phyloP scores from a whole-genome alignment of 2,113 vertebrate species.

The Percina caprodes region DNA sequence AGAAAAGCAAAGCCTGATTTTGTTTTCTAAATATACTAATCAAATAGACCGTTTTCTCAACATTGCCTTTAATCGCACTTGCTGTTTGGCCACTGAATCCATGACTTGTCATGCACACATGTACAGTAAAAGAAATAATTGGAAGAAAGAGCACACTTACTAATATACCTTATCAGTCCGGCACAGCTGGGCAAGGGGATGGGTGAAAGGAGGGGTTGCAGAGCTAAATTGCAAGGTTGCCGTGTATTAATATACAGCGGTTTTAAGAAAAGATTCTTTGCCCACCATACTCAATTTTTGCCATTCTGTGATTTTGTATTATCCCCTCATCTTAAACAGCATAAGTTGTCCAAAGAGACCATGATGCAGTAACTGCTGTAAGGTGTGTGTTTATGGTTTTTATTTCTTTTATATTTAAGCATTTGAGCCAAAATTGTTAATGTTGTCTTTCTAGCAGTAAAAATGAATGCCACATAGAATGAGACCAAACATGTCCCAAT shows the following conservation, averaged over 20 bases:
- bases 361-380: neutral
- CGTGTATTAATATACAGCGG: slow-evolving; percentile 74
- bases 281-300: slow-evolving; percentile 50
- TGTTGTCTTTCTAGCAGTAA: neutral
- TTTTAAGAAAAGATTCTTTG: slow-evolving; percentile 65
- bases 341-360: slow-evolving; percentile 52
- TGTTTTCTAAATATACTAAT: slow-evolving; percentile 60
- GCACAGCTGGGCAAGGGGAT: slow-evolving; percentile 65
- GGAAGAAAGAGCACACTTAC: slow-evolving; percentile 67
- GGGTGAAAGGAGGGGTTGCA: slow-evolving; percentile 52
- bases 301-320: slow-evolving; percentile 54
- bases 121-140: slow-evolving; percentile 67
- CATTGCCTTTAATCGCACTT: slow-evolving; percentile 67
- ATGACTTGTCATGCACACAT: slow-evolving; percentile 76
- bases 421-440: slow-evolving; percentile 32
- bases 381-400: slow-evolving; percentile 11
- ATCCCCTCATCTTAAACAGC: slow-evolving; percentile 59
- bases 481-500: slow-evolving; percentile 22
- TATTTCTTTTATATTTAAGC: slow-evolving; percentile 22
- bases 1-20: slow-evolving; percentile 13
- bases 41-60: slow-evolving; percentile 61
- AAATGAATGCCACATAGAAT: slow-evolving; percentile 8
- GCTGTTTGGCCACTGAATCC: slow-evolving; percentile 61
- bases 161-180: slow-evolving; percentile 79
- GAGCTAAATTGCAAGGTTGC: slow-evolving; percentile 74